Evolutionary conservation across 2,113 vertebrate genomes (phyloP).

Genomic region (Tyrannus savana): DNA sequence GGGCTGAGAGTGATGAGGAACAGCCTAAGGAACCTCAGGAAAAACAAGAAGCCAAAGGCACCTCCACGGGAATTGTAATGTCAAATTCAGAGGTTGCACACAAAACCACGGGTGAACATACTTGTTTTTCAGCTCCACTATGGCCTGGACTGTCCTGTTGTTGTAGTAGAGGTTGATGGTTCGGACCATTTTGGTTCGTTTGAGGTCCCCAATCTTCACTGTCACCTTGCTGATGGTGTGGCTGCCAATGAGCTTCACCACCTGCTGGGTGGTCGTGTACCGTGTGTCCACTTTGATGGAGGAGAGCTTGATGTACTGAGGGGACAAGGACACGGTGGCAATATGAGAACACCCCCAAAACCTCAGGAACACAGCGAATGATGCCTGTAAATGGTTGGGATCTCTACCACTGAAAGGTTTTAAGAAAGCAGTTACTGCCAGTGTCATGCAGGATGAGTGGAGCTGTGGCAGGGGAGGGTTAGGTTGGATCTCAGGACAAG

Average conservation of each 20-base stretch:
- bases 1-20: neutral
- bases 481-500: neutral
- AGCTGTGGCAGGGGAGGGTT: accelerated
- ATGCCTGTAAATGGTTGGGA: neutral
- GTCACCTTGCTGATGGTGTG: constrained; percentile 99
- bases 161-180: constrained; percentile 98
- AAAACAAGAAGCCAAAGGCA: neutral
- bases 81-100: neutral
- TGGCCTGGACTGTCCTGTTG: constrained; percentile 97
- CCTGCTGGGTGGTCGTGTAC: constrained; percentile 98
- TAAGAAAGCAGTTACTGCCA: neutral
- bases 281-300: constrained; percentile 99
- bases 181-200: constrained; percentile 98
- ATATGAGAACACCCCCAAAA: neutral
- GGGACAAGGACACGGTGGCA: neutral
- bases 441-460: neutral
- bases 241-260: constrained; percentile 97
- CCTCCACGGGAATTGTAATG: accelerated
- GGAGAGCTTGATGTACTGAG: constrained; percentile 96
- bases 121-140: constrained; percentile 99
- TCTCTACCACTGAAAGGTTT: neutral
- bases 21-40: accelerated
- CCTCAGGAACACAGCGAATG: neutral
- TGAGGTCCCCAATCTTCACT: constrained; percentile 96
- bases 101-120: constrained; percentile 43